These are phyloP conservation scores for Leucosticte australis DNA, from an alignment of 2,113 vertebrate genomes.

Conservation along the genomic window DNA sequence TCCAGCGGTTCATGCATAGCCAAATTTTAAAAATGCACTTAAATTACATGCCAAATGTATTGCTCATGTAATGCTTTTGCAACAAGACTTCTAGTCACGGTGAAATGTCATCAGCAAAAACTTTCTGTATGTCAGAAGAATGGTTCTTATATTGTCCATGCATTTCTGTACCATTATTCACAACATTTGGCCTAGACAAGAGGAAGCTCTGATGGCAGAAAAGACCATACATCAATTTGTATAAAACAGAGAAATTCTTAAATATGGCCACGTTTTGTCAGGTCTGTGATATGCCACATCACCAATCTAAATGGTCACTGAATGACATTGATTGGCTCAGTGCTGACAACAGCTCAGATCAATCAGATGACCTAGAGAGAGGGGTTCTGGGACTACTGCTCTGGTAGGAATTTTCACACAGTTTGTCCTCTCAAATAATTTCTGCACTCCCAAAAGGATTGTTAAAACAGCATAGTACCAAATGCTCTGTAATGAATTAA, in stretches of 20 bases:
- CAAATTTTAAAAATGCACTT: neutral
- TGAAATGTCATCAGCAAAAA: neutral
- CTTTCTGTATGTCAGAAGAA: neutral
- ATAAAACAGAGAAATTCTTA: neutral
- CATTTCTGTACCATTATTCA: neutral
- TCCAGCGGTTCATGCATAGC: neutral
- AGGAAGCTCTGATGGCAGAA: neutral
- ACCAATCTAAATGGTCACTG: neutral
- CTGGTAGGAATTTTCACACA: neutral
- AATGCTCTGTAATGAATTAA: neutral
- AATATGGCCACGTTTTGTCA: neutral
- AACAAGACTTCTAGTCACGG: neutral
- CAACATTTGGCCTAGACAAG: neutral
- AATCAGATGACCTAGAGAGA: neutral
- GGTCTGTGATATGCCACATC: neutral
- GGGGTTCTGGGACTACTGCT: neutral
- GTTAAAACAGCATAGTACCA: neutral
- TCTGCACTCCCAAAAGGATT: neutral
- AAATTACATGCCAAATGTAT: neutral
- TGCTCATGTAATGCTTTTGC: neutral
- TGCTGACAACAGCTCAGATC: neutral
- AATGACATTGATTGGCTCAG: neutral
- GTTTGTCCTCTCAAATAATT: neutral
- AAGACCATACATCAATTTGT: neutral
- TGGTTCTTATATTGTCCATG: neutral